Conservation (phyloP, 2,797 vertebrate genomes). For the Schizothorax lantsangensis region DNA sequence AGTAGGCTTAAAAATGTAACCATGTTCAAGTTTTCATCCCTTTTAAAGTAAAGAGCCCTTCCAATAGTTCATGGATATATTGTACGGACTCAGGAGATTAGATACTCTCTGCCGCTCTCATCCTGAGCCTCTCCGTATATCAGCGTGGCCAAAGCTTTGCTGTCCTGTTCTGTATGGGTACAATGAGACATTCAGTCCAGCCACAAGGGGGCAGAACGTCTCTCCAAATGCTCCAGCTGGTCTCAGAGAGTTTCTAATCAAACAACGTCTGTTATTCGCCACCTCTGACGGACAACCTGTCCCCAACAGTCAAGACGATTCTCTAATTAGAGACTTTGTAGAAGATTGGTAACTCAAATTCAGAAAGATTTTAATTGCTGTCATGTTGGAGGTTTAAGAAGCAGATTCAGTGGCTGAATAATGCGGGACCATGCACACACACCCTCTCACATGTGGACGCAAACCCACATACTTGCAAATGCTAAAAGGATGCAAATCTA, state of each 20-base stretch:
- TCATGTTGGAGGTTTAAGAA: slow-evolving; percentile 52
- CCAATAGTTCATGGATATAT: slow-evolving; percentile 20
- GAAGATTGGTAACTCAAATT: slow-evolving; percentile 64
- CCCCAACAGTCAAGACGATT: slow-evolving; percentile 60
- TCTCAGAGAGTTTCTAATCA: slow-evolving; percentile 53
- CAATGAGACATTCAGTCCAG: background rate
- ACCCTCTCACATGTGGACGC: background rate
- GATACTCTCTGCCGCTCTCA: slow-evolving; percentile 20
- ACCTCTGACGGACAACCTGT: slow-evolving; percentile 56
- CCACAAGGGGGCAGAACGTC: slow-evolving; percentile 70
- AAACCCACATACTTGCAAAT: slow-evolving; percentile 2
- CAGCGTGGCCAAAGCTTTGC: slow-evolving; percentile 53
- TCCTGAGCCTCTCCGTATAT: slow-evolving; percentile 47
- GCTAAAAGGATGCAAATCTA: slow-evolving; percentile 29
- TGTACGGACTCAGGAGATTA: slow-evolving; percentile 4
- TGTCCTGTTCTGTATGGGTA: background rate
- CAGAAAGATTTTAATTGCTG: slow-evolving; percentile 64
- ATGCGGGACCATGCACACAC: slow-evolving; percentile 15
- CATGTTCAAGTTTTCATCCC: slow-evolving; percentile 21
- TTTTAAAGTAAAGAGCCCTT: slow-evolving; percentile 26
- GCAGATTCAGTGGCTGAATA: slow-evolving; percentile 39
- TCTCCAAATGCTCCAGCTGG: slow-evolving; percentile 46
- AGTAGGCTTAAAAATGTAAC: background rate
- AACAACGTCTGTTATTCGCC: slow-evolving; percentile 45
- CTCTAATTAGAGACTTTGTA: slow-evolving; percentile 66